Evolutionary conservation across 1,140 invertebrate species (phyloP).

Genomic region (Caenorhabditis elegans): DNA sequence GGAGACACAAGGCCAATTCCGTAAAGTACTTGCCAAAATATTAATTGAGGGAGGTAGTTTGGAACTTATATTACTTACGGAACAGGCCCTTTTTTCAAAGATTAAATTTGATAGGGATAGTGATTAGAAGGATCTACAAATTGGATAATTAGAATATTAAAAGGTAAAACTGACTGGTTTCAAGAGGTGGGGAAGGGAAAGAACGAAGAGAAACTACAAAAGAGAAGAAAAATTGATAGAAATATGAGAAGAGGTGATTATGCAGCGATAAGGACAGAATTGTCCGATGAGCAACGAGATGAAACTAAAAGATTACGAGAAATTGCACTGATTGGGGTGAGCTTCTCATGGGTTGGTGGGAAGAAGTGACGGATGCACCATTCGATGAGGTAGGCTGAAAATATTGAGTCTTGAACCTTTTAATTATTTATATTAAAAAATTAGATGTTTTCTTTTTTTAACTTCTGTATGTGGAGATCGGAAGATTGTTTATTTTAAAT

Average conservation of each 20-base stretch:
- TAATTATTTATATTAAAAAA: too few relatives aligned
- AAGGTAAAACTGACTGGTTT: background rate
- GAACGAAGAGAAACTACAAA: background rate
- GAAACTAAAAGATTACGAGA: slow-evolving; percentile 1
- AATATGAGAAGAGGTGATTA: background rate
- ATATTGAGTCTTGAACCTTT: too few relatives aligned
- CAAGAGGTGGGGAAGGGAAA: background rate
- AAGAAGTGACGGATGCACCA: slow-evolving; percentile 57
- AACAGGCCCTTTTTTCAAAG: background rate
- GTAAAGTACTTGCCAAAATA: slow-evolving; percentile 23
- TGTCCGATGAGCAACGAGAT: slow-evolving; percentile 8
- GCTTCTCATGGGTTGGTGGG: slow-evolving; percentile 41
- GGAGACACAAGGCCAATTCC: slow-evolving; percentile 16
- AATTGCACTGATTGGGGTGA: slow-evolving; percentile 5
- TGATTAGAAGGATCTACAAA: background rate
- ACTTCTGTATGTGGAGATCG: too few relatives aligned
- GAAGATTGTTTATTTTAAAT: too few relatives aligned
- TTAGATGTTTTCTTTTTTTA: too few relatives aligned
- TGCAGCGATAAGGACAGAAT: slow-evolving; percentile 11
- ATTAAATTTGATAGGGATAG: background rate
- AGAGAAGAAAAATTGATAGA: background rate
- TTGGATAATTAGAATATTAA: background rate
- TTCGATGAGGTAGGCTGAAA: slow-evolving; percentile 59
- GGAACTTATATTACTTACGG: slow-evolving; percentile 17
- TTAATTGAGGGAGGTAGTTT: background rate